phyloP scores from a whole-genome alignment of 1,140 invertebrate species.

The Pseudomyrmex cubaensis region DNA sequence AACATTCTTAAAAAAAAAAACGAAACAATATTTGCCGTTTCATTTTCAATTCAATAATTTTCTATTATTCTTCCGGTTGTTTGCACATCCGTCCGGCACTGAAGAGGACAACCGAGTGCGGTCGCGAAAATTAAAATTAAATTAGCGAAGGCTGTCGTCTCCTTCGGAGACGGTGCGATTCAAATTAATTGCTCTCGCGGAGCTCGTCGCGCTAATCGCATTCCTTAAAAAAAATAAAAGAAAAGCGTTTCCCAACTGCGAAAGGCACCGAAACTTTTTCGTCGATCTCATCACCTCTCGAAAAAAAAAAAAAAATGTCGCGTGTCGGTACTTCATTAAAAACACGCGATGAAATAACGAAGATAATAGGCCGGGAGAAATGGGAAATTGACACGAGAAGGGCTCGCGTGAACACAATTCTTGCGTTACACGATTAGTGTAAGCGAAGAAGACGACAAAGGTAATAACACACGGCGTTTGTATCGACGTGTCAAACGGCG shows the following conservation, averaged over 20 bases:
- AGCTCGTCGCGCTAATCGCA: constrained; percentile 56
- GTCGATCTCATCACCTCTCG: background rate
- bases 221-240: constrained; percentile 7
- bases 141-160: constrained; percentile 61
- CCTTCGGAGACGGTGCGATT: constrained; percentile 14
- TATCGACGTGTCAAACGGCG: constrained; percentile 48
- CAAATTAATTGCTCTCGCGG: constrained; percentile 69
- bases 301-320: constrained; percentile 4
- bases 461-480: constrained; percentile 6
- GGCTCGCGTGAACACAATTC: background rate
- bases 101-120: background rate
- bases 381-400: background rate
- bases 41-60: background rate
- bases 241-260: background rate
- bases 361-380: background rate
- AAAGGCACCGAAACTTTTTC: constrained; percentile 35
- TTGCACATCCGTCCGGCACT: constrained; percentile 8
- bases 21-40: background rate
- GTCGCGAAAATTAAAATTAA: constrained; percentile 70
- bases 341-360: constrained; percentile 37
- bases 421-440: background rate
- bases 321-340: constrained; percentile 46
- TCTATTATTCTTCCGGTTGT: constrained; percentile 25
- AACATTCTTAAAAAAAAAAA: background rate
- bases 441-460: background rate